Evolutionary conservation across 2,113 vertebrate genomes (phyloP).

Genomic region (Catagonus wagneri): DNA sequence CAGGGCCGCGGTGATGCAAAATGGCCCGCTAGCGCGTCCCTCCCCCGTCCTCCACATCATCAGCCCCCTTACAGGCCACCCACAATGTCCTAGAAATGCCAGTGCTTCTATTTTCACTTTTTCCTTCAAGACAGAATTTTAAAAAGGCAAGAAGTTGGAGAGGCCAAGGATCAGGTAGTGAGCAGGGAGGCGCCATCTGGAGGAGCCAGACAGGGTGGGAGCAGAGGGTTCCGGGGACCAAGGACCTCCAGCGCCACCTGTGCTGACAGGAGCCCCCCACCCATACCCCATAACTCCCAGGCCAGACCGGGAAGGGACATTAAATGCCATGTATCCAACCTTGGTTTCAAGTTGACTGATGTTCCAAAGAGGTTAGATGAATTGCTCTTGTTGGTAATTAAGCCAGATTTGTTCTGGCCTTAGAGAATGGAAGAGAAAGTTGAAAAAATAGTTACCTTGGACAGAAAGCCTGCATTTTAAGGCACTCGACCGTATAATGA

Average conservation of each 20-base stretch:
- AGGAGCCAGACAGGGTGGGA: background rate
- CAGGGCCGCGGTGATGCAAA: background rate
- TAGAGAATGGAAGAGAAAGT: constrained; percentile 52
- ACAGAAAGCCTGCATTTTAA: background rate
- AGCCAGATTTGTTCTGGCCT: constrained; percentile 62
- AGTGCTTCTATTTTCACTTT: background rate
- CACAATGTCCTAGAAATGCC: constrained; percentile 1
- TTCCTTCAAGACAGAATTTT: constrained; percentile 44
- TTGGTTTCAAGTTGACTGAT: constrained; percentile 37
- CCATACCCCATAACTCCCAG: background rate
- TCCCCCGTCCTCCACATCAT: background rate
- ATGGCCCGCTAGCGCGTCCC: background rate
- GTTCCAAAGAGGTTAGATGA: background rate
- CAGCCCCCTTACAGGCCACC: constrained; percentile 10
- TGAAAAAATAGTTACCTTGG: constrained; percentile 66
- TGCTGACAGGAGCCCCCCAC: background rate
- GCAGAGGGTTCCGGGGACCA: background rate
- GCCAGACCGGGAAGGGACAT: background rate
- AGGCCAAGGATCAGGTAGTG: background rate
- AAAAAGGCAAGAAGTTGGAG: background rate
- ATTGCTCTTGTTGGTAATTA: background rate
- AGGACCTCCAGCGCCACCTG: background rate
- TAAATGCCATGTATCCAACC: background rate
- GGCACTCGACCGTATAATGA: background rate
- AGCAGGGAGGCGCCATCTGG: background rate